These are phyloP conservation scores for Gobius niger DNA, from an alignment of 2,113 vertebrate genomes.

Conservation along the genomic window DNA sequence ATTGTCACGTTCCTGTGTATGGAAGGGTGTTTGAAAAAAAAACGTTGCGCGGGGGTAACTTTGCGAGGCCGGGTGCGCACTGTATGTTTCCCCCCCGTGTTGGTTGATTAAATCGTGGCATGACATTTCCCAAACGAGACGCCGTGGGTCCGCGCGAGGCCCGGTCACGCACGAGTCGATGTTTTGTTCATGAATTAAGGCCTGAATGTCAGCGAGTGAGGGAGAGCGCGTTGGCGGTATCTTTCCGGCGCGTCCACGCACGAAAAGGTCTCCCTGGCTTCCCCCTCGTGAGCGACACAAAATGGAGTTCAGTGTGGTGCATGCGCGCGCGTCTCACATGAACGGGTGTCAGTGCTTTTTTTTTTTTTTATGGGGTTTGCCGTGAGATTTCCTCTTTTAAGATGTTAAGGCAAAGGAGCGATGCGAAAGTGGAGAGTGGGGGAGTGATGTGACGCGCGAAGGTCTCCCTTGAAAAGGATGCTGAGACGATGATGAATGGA, in stretches of 20 bases:
- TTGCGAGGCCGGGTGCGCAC: conserved; percentile 43
- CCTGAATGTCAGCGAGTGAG: conserved; percentile 42
- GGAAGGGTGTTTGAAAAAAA: conserved; percentile 19
- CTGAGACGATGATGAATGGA: background rate
- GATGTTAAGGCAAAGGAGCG: background rate
- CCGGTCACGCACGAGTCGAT: conserved; percentile 2
- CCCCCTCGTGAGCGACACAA: conserved; percentile 49
- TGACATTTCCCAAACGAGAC: conserved; percentile 16
- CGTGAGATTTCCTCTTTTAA: background rate
- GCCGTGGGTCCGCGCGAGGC: conserved; percentile 2
- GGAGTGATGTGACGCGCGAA: background rate
- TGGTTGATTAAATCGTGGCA: conserved; percentile 10
- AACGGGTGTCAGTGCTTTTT: background rate
- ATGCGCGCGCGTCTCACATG: conserved; percentile 16
- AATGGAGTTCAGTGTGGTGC: conserved; percentile 63
- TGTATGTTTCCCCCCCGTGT: background rate
- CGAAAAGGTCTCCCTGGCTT: conserved; percentile 49
- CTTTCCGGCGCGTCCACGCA: conserved; percentile 27
- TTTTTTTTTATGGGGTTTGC: background rate
- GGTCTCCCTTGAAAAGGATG: background rate
- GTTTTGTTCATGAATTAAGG: conserved; percentile 14
- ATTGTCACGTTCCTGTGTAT: conserved; percentile 30
- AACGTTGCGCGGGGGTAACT: conserved; percentile 42
- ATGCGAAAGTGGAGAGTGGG: background rate
- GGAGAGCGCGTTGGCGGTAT: conserved; percentile 6